These are phyloP conservation scores for Drosophila melanica DNA, from an alignment of 1,140 invertebrate species.

Conservation along the genomic window DNA sequence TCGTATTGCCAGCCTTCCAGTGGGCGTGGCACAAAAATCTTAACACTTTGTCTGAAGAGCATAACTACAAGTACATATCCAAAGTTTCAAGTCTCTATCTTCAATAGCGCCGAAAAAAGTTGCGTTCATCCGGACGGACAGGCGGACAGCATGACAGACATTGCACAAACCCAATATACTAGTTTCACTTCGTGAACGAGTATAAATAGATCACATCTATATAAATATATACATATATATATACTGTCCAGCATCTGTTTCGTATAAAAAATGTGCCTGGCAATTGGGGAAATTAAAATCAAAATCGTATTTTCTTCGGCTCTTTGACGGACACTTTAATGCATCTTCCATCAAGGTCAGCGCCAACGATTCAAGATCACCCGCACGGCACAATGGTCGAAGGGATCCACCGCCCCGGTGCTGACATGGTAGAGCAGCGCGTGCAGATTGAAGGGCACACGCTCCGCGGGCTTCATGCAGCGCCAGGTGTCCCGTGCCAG, in stretches of 20 bases:
- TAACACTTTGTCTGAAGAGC: too few relatives aligned
- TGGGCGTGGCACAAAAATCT: too few relatives aligned
- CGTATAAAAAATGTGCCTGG: conserved; percentile 51
- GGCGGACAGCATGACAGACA: too few relatives aligned
- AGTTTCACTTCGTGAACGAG: too few relatives aligned
- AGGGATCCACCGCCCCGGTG: conserved; percentile 46
- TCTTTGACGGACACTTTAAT: conserved; percentile 40
- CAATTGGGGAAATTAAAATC: conserved; percentile 46
- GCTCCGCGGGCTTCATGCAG: conserved; percentile 16
- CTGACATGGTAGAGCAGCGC: conserved; percentile 59
- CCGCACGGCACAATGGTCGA: conserved; percentile 52
- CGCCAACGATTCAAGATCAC: conserved; percentile 43
- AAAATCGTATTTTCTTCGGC: conserved; percentile 43
- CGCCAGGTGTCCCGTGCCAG: conserved; percentile 20
- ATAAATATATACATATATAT: not conserved
- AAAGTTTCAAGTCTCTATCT: too few relatives aligned
- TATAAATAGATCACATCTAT: conserved; percentile 58
- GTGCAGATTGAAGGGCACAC: conserved; percentile 60
- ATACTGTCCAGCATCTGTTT: conserved; percentile 60
- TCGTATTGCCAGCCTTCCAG: too few relatives aligned
- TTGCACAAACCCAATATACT: too few relatives aligned
- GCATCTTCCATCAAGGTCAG: conserved; percentile 12
- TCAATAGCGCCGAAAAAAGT: too few relatives aligned
- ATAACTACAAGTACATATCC: too few relatives aligned
- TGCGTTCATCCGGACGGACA: too few relatives aligned